phyloP scores from a whole-genome alignment of 2,888 invertebrate genomes.

The Plagiodera versicolora region DNA sequence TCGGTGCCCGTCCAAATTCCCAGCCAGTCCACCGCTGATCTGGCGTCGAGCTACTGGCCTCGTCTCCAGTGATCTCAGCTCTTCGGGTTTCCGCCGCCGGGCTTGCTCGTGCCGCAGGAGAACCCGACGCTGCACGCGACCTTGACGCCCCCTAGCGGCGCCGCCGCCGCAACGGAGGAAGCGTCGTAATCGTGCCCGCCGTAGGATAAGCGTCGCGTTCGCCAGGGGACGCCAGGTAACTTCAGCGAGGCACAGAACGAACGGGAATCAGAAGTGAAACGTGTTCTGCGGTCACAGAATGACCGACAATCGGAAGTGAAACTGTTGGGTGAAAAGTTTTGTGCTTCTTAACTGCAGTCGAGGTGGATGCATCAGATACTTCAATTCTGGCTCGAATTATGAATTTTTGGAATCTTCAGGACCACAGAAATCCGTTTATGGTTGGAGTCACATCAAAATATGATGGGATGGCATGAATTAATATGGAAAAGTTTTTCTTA shows the following conservation, averaged over 20 bases:
- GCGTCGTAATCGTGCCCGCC: conserved; percentile 34
- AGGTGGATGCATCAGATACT: too few relatives aligned
- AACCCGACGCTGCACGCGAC: conserved; percentile 64
- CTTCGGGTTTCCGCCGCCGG: conserved; percentile 80
- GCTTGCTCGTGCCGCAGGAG: conserved; percentile 68
- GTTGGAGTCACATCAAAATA: too few relatives aligned
- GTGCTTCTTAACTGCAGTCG: too few relatives aligned
- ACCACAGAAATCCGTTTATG: too few relatives aligned
- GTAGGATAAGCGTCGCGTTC: not conserved
- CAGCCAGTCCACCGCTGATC: conserved; percentile 72
- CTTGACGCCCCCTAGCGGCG: conserved; percentile 61
- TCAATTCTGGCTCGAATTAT: too few relatives aligned
- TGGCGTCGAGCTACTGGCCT: conserved; percentile 80
- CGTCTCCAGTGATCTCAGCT: conserved; percentile 92
- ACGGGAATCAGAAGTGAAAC: too few relatives aligned
- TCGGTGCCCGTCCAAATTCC: conserved; percentile 92
- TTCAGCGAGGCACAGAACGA: not conserved
- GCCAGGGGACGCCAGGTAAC: not conserved
- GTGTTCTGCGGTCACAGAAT: too few relatives aligned
- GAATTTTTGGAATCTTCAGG: too few relatives aligned
- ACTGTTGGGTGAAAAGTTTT: too few relatives aligned
- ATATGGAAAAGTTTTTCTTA: too few relatives aligned
- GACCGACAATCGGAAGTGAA: too few relatives aligned
- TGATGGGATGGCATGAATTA: too few relatives aligned
- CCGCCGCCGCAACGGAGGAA: conserved; percentile 49